A percentile compares a stretch with the other conserved stretches of the same genome.
Evolutionary conservation across 2,113 vertebrate genomes (phyloP).

Genomic region (Channa argus): DNA sequence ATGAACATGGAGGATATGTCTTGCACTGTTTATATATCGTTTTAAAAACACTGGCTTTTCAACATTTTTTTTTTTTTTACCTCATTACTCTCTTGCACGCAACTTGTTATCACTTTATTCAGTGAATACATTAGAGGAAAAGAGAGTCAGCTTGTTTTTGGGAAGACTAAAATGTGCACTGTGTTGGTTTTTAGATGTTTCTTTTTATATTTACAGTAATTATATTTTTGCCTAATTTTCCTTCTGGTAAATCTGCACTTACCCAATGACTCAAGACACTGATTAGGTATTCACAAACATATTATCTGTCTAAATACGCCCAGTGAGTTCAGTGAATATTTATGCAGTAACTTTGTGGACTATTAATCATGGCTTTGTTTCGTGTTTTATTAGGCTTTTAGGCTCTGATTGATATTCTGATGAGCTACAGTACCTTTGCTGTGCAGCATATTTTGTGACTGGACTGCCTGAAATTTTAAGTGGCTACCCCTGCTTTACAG

Average conservation of each 20-base stretch:
- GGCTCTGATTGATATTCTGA: neutral
- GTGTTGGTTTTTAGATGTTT: neutral
- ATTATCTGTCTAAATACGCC: neutral
- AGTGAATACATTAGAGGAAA: constrained; percentile 29
- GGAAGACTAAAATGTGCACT: constrained; percentile 1
- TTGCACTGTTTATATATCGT: no score
- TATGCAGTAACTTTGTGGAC: neutral
- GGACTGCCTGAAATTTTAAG: neutral
- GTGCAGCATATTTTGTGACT: neutral
- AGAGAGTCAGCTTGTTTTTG: neutral
- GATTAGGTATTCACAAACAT: constrained; percentile 1
- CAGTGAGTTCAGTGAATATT: neutral
- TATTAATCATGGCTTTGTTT: neutral
- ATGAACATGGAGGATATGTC: neutral
- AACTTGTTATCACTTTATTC: constrained; percentile 27
- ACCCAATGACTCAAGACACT: neutral
- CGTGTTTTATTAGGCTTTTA: neutral
- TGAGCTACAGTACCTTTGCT: neutral
- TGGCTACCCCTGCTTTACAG: neutral
- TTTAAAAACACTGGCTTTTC: no score
- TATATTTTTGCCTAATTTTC: neutral
- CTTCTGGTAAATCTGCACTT: neutral
- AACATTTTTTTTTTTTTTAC: neutral
- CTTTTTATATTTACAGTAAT: neutral
- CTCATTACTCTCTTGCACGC: constrained; percentile 5